phyloP scores from a whole-genome alignment of 1,140 invertebrate species.

The Aphelenchoides avenae region DNA sequence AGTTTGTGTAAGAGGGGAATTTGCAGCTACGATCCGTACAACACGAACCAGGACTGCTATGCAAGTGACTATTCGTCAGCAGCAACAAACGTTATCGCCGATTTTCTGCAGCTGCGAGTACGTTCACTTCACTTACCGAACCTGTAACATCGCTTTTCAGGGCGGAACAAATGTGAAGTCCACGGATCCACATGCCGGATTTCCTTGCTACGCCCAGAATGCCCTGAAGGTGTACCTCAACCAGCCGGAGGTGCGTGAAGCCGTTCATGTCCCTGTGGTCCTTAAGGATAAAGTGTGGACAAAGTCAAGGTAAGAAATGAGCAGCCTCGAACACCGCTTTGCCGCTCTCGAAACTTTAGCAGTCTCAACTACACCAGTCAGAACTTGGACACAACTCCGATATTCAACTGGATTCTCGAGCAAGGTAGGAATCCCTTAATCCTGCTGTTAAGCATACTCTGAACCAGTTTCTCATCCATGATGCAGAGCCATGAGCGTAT shows the following conservation, averaged over 20 bases:
- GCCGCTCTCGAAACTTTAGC: no score
- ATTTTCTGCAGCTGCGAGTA: constrained; percentile 60
- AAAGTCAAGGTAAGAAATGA: no score
- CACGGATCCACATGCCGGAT: no score
- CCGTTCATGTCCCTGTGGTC: no score
- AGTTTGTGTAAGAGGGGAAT: no score
- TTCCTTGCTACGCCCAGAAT: not conserved
- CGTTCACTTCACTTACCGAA: constrained; percentile 48
- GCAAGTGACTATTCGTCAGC: not conserved
- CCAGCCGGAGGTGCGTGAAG: no score
- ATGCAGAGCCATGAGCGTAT: not conserved
- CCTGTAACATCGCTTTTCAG: constrained; percentile 20
- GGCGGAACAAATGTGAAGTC: no score
- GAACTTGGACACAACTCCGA: constrained; percentile 17
- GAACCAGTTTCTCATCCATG: not conserved
- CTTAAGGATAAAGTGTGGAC: no score
- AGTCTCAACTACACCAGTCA: constrained; percentile 22
- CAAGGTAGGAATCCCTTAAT: no score
- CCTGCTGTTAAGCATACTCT: no score
- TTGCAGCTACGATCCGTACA: constrained; percentile 10
- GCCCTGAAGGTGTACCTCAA: not conserved
- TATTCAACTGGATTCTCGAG: constrained; percentile 22
- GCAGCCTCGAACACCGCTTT: no score
- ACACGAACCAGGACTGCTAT: constrained; percentile 8
- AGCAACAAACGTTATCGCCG: not conserved